Percentiles rank a stretch among this genome's conserved stretches.
Evolutionary conservation across 2,113 vertebrate species (phyloP).

Genomic region (Sinocyclocheilus maitianheensis): DNA sequence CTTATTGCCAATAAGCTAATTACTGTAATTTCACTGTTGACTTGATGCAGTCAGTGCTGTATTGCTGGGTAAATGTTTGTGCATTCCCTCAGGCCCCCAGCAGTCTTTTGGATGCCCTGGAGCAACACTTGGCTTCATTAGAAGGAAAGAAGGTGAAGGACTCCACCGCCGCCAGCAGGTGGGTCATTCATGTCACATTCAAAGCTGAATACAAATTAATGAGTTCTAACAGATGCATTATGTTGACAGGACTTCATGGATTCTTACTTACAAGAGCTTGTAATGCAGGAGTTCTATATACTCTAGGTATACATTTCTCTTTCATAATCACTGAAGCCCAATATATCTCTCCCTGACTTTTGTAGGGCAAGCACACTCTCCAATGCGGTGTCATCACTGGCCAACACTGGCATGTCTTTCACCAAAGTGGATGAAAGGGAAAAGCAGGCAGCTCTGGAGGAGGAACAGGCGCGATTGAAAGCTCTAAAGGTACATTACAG

Average conservation of each 20-base stretch:
- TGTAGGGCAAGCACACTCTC: constrained; percentile 95
- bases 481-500: constrained; percentile 87
- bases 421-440: constrained; percentile 98
- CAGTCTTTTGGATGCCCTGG: constrained; percentile 97
- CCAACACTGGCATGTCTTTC: constrained; percentile 96
- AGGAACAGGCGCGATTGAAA: constrained; percentile 96
- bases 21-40: constrained; percentile 60
- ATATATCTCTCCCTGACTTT: constrained; percentile 38
- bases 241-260: not conserved
- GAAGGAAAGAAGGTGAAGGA: constrained; percentile 99
- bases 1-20: constrained; percentile 67
- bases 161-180: constrained; percentile 98
- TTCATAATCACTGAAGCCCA: not conserved
- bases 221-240: not conserved
- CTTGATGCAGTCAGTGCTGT: constrained; percentile 58
- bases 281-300: not conserved
- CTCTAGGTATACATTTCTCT: not conserved
- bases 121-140: constrained; percentile 96
- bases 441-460: constrained; percentile 97
- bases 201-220: not conserved
- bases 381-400: constrained; percentile 94
- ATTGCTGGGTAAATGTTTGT: constrained; percentile 53
- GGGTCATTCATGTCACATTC: constrained; percentile 44
- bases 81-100: constrained; percentile 86
- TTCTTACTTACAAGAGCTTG: not conserved